Evolutionary conservation across 2,113 vertebrate genomes (phyloP).

Genomic region (Seriola dumerili): DNA sequence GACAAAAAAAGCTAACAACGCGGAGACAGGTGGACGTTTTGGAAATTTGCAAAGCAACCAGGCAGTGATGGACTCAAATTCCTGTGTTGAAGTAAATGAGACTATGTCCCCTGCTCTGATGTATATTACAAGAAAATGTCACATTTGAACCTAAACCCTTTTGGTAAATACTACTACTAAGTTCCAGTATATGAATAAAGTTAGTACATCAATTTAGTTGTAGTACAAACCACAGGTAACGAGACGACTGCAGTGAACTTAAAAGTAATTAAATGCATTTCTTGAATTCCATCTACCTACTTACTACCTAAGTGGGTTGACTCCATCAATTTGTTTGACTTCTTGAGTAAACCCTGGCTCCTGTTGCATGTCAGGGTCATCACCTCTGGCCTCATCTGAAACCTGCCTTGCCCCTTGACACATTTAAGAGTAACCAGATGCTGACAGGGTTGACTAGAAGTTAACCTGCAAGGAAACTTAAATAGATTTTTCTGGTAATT

Average conservation of each 20-base stretch:
- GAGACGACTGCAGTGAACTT: not conserved
- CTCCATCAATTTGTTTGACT: slow-evolving; percentile 6
- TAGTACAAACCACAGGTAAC: not conserved
- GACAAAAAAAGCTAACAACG: no score
- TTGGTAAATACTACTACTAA: no score
- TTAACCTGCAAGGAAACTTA: not conserved
- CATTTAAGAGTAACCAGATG: slow-evolving; percentile 38
- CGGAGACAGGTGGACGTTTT: not conserved
- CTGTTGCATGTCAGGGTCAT: slow-evolving; percentile 30
- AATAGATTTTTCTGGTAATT: not conserved
- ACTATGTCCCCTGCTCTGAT: no score
- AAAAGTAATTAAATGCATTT: not conserved
- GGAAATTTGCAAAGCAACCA: not conserved
- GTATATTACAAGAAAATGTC: no score
- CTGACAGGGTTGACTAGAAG: not conserved
- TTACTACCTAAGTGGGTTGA: not conserved
- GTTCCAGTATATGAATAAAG: not conserved
- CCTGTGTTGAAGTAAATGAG: no score
- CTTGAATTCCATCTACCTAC: not conserved
- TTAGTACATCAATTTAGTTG: not conserved
- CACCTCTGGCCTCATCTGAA: slow-evolving; percentile 19
- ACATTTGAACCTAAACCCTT: no score
- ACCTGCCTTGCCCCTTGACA: slow-evolving; percentile 11
- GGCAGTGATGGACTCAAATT: not conserved
- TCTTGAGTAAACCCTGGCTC: slow-evolving; percentile 15